phyloP scores from a whole-genome alignment of 2,797 vertebrate species.

The Malacoctenus gilli region DNA sequence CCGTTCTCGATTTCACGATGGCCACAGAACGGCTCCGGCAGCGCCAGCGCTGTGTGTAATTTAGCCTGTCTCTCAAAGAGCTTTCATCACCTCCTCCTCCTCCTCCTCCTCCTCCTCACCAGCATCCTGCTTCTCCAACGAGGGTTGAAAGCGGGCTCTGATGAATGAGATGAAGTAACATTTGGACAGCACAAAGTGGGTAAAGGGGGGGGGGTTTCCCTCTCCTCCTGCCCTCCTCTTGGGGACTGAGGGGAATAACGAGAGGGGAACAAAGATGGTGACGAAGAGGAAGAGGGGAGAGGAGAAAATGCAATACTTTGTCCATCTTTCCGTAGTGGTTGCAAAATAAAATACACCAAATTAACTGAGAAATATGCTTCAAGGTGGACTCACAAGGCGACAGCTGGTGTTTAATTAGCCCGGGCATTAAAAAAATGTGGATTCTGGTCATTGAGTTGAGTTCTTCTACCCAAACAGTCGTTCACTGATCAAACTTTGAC shows the following conservation, averaged over 20 bases:
- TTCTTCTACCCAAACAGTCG: no score
- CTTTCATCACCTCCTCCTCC: conserved; percentile 46
- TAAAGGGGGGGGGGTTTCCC: conserved; percentile 9
- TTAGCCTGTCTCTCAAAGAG: conserved; percentile 57
- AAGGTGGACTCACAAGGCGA: no score
- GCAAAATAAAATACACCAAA: neutral
- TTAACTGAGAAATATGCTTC: no score
- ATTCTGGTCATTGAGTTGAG: no score
- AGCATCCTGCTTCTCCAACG: conserved; percentile 31
- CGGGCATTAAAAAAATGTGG: no score
- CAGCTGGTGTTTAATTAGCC: no score
- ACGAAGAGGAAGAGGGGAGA: no score
- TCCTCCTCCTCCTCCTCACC: conserved; percentile 36
- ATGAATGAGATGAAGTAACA: conserved; percentile 72
- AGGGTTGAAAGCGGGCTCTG: conserved; percentile 45
- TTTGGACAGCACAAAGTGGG: conserved; percentile 61
- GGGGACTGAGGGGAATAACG: conserved; percentile 18
- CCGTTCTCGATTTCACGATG: neutral
- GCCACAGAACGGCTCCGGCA: conserved; percentile 21
- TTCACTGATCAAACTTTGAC: no score
- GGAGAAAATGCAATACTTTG: neutral
- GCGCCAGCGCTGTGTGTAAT: no score
- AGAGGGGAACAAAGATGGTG: conserved; percentile 1
- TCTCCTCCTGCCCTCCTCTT: conserved; percentile 16
- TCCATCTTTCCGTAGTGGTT: conserved; percentile 4